Percentiles rank a stretch among this genome's conserved stretches.
Evolutionary conservation across 2,888 invertebrate genomes (phyloP).

Genomic region (Athetis lepigone): DNA sequence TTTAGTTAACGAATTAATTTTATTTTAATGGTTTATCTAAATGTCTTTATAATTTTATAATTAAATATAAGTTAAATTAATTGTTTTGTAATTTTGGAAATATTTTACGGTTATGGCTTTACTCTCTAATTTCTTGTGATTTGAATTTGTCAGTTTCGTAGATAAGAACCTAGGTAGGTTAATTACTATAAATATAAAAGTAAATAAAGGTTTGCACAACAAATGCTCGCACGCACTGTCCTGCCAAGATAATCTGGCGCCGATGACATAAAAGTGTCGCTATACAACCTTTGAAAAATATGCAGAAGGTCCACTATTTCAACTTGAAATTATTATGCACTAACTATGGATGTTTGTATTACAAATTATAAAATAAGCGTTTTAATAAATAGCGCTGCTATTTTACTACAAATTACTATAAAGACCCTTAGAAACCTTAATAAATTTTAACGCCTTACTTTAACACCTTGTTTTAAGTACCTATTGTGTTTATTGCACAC

Average conservation of each 20-base stretch:
- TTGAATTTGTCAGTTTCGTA: slow-evolving; percentile 1
- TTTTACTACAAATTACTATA: too few species aligned
- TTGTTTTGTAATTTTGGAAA: slow-evolving; percentile 14
- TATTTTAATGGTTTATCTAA: slow-evolving; percentile 32
- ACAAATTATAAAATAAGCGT: too few species aligned
- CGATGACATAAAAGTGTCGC: slow-evolving; percentile 84
- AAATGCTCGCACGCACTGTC: slow-evolving; percentile 30
- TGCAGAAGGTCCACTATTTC: slow-evolving; percentile 24
- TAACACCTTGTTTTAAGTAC: too few species aligned
- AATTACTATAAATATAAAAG: neutral
- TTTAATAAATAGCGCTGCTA: too few species aligned
- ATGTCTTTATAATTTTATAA: slow-evolving; percentile 16
- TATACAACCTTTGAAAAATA: neutral
- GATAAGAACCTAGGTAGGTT: neutral
- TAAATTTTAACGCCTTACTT: too few species aligned
- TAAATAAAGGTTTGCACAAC: slow-evolving; percentile 28
- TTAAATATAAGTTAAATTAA: slow-evolving; percentile 15
- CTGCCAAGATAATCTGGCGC: slow-evolving; percentile 45
- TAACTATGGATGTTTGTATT: too few species aligned
- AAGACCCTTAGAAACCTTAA: too few species aligned
- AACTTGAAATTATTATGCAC: too few species aligned
- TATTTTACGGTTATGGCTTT: slow-evolving; percentile 1
- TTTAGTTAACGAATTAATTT: slow-evolving; percentile 38
- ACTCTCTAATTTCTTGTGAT: neutral
- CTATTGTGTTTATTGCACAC: too few species aligned